Conservation (phyloP, 2,888 invertebrate species). For the Oligia fasciuncula region DNA sequence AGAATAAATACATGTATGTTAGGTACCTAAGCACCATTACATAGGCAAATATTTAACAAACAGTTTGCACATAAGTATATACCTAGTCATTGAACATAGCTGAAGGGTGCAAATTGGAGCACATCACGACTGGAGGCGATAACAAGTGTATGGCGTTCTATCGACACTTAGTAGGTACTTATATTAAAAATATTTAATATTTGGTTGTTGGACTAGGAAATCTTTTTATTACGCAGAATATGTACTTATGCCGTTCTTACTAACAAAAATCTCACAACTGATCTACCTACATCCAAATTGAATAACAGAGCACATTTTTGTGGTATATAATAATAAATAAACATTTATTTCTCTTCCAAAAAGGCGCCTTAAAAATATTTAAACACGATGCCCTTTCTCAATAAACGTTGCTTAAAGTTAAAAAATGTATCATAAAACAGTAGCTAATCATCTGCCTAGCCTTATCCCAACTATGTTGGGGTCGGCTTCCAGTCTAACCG, state of each 20-base stretch:
- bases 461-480: no score
- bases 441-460: not conserved
- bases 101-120: constrained; percentile 78
- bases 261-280: not conserved
- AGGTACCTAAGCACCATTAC: constrained; percentile 41
- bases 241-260: not conserved
- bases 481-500: no score
- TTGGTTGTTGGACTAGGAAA: not conserved
- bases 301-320: not conserved
- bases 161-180: constrained; percentile 29
- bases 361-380: no score
- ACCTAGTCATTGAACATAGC: constrained; percentile 26
- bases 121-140: constrained; percentile 83
- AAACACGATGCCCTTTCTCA: not conserved
- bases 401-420: not conserved
- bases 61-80: constrained; percentile 41
- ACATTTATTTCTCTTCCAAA: no score
- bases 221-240: constrained; percentile 3
- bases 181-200: constrained; percentile 33
- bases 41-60: constrained; percentile 47
- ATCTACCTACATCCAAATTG: not conserved
- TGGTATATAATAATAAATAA: no score
- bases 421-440: not conserved
- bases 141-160: constrained; percentile 71
- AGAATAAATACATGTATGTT: constrained; percentile 17